phyloP scores from a whole-genome alignment of 2,113 vertebrate genomes.

The Chamaea fasciata region DNA sequence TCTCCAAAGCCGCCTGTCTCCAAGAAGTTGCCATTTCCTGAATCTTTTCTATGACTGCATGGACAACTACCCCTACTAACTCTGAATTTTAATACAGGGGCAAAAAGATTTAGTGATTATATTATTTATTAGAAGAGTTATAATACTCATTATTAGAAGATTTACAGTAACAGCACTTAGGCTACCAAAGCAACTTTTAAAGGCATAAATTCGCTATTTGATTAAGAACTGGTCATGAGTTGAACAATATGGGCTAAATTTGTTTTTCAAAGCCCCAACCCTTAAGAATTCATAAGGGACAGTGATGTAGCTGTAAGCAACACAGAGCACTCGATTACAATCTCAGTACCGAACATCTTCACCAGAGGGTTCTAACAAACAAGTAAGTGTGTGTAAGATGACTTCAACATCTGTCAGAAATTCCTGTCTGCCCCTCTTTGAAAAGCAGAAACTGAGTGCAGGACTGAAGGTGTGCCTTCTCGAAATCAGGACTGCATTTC shows the following conservation, averaged over 20 bases:
- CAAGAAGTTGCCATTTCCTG: not conserved
- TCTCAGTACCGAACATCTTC: not conserved
- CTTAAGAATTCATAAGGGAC: not conserved
- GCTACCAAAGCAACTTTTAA: not conserved
- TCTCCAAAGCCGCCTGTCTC: not conserved
- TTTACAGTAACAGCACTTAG: not conserved
- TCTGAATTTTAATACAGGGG: not conserved
- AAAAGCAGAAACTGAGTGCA: not conserved
- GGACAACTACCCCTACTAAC: not conserved
- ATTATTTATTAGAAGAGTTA: not conserved
- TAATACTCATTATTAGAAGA: not conserved
- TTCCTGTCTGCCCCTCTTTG: not conserved
- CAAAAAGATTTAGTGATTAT: not conserved
- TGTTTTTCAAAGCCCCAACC: not conserved
- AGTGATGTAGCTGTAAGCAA: not conserved
- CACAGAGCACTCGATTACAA: fast-evolving
- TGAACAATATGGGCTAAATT: not conserved
- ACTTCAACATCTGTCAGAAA: not conserved
- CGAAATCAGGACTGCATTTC: not conserved
- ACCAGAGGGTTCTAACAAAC: not conserved
- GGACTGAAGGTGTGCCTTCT: not conserved
- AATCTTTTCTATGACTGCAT: not conserved
- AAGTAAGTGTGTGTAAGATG: not conserved
- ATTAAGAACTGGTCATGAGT: not conserved
- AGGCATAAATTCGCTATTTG: not conserved